Evolutionary conservation across 2,888 invertebrate genomes (phyloP), one percentile per base, ranked within the genome.

Genomic region (Norana najaformis): DNA sequence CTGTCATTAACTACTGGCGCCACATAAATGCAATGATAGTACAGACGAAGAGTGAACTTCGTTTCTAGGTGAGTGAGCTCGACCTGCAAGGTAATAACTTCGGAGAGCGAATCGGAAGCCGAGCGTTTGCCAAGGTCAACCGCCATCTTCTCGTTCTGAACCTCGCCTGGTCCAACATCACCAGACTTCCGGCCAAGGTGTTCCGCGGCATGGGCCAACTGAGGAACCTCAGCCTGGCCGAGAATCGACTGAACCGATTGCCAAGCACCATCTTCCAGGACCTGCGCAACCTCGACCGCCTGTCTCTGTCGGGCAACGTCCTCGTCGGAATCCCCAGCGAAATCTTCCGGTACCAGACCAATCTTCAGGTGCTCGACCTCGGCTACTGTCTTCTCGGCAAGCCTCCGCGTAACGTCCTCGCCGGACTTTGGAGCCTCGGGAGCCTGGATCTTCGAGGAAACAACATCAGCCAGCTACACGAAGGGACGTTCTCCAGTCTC

Each of bases 21-120:
- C n/a, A 69, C n/a, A n/a, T 8, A 69, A 69, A 69, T 0, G 13
- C 69, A 69, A 53, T 53, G 30, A 30, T 30, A 69, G 11, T 11
- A n/a, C 16, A n/a, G n/a, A 69, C n/a, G 69, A n/a, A 69, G 8
- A 30, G 69, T 69, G 30, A 69, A 13, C 69, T 69, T n/a, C n/a
- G 11, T 69, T 69, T 36, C 89, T n/a, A 90, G 88, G 90, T 91
- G 23, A 88, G 85, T 69, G 88, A 91, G 23, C 90, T 92, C 53
- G 92, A 92, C 90, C 88, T 92, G 13, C 91, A 92, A 82, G 92
- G 92, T 36, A 92, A 92, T 83, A 91, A 91, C 90, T 91, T 92
- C 37, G 89, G 82, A 11, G 53, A 88, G 53, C 39, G 83, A 41
- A 90, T 92, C 30, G 35, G 89, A 88, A 88, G 90, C 8, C 88